Percentiles rank a stretch among this genome's conserved stretches.
These are phyloP conservation scores for Oceanodroma tethys DNA, from an alignment of 2,113 vertebrate species.

Conservation along the genomic window DNA sequence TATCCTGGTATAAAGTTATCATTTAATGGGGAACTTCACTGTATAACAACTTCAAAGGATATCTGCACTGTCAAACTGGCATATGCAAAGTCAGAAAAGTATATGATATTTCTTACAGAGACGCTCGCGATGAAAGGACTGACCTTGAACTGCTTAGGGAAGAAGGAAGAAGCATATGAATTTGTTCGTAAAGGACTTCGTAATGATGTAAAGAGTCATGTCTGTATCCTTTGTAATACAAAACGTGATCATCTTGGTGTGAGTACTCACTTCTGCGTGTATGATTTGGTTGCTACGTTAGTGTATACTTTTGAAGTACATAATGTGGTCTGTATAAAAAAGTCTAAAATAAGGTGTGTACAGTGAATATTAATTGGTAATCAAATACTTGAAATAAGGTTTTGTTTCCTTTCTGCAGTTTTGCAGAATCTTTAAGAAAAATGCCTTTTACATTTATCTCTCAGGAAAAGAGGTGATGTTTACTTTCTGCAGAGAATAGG, in stretches of 20 bases:
- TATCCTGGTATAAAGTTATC: background rate
- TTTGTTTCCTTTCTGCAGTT: background rate
- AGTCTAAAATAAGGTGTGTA: background rate
- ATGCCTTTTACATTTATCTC: background rate
- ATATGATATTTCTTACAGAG: slow-evolving; percentile 70
- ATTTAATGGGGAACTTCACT: background rate
- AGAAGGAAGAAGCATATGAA: slow-evolving; percentile 80
- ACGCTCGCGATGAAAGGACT: slow-evolving; percentile 82
- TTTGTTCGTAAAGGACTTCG: slow-evolving; percentile 81
- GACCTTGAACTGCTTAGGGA: slow-evolving; percentile 80
- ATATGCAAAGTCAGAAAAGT: background rate
- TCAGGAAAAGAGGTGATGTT: background rate
- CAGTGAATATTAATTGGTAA: background rate
- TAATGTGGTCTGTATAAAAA: background rate
- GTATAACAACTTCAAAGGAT: background rate
- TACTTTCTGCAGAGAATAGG: background rate
- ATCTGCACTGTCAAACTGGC: background rate
- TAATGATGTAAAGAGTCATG: slow-evolving; percentile 81
- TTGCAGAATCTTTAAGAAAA: background rate
- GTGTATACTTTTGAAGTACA: background rate
- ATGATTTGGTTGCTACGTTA: background rate
- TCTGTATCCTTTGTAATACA: slow-evolving; percentile 77
- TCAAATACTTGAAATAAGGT: background rate
- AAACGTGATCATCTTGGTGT: background rate
- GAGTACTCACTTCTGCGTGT: background rate